These are phyloP conservation scores for Pheosia gnoma DNA, from an alignment of 2,888 invertebrate species.

Conservation along the genomic window DNA sequence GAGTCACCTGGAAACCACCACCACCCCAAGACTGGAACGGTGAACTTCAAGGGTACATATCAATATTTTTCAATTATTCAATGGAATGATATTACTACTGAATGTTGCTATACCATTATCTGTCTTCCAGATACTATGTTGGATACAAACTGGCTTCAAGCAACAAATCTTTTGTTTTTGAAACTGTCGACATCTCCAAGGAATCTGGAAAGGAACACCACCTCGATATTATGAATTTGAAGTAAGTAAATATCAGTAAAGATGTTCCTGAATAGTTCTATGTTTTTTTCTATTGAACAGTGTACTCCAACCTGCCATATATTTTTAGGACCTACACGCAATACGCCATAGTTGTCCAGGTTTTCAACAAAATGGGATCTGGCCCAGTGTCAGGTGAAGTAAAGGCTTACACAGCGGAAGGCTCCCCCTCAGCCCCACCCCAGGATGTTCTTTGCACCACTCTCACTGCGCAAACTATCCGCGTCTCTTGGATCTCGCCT, in stretches of 20 bases:
- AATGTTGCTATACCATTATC: neutral
- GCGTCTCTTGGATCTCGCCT: conserved; percentile 97
- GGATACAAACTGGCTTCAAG: conserved; percentile 93
- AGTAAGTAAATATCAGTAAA: conserved; percentile 79
- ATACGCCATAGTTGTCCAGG: conserved; percentile 97
- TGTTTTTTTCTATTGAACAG: neutral
- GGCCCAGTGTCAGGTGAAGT: conserved; percentile 96
- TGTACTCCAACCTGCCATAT: neutral
- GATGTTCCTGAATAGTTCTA: neutral
- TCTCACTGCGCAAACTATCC: conserved; percentile 96
- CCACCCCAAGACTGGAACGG: conserved; percentile 96
- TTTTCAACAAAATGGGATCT: conserved; percentile 96
- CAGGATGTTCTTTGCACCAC: conserved; percentile 96
- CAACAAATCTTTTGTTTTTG: conserved; percentile 94
- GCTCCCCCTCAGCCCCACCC: conserved; percentile 95
- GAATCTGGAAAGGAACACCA: conserved; percentile 96
- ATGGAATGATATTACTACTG: neutral
- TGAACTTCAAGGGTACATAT: conserved; percentile 86
- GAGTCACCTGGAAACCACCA: conserved; percentile 96
- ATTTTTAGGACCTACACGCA: conserved; percentile 93
- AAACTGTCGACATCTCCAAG: conserved; percentile 95
- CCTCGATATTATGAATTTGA: conserved; percentile 90
- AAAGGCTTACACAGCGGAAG: conserved; percentile 97
- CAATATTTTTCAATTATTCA: neutral
- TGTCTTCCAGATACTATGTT: conserved; percentile 91